These are phyloP conservation scores for Actenoides lindsayi DNA, from an alignment of 2,113 vertebrate species.

Conservation along the genomic window DNA sequence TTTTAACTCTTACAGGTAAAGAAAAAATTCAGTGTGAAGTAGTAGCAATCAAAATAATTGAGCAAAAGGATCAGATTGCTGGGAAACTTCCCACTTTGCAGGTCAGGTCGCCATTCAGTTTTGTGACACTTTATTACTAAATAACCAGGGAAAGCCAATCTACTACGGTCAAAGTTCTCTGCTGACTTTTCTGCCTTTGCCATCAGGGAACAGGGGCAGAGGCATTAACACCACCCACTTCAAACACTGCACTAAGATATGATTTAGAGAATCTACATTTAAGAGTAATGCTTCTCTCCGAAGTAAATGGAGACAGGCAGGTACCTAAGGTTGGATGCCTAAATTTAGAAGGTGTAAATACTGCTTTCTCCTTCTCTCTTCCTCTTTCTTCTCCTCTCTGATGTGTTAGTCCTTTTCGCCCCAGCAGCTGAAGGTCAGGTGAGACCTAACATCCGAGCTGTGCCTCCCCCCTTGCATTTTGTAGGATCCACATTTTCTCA, in stretches of 20 bases:
- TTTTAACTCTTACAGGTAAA: neutral
- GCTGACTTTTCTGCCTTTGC: neutral
- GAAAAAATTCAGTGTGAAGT: neutral
- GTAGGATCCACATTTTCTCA: neutral
- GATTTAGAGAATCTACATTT: neutral
- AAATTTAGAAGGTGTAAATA: constrained; percentile 36
- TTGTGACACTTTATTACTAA: neutral
- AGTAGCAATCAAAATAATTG: neutral
- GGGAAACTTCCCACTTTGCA: neutral
- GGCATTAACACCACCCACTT: neutral
- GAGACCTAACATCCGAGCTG: neutral
- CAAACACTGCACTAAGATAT: neutral
- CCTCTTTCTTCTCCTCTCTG: neutral
- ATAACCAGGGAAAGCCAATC: neutral
- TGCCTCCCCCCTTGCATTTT: neutral
- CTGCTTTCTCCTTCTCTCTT: neutral
- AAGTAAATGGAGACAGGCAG: neutral
- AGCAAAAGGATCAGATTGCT: neutral
- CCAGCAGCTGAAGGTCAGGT: neutral
- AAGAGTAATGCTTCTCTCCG: neutral
- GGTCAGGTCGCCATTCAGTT: neutral
- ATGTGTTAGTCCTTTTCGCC: neutral
- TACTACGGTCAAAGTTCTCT: neutral
- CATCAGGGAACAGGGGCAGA: neutral
- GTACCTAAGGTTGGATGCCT: neutral